Conservation (phyloP, 2,113 vertebrate genomes). For the Tachysurus vachellii region DNA sequence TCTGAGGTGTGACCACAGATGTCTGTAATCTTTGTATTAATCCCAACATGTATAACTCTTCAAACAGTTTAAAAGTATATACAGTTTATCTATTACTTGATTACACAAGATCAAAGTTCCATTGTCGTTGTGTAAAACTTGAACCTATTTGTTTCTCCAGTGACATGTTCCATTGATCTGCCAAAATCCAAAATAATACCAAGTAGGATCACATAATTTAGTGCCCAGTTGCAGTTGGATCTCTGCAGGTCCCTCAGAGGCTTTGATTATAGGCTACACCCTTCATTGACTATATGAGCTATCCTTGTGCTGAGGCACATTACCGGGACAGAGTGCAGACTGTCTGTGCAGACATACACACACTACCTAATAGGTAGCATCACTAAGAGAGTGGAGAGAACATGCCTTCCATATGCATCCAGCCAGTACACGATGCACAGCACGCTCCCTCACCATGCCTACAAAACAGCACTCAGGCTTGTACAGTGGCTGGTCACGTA, state of each 20-base stretch:
- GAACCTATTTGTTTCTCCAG: not conserved
- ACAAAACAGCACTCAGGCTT: conserved; percentile 71
- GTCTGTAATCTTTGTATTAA: not conserved
- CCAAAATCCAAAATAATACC: not conserved
- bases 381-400: conserved; percentile 43
- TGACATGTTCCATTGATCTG: not conserved
- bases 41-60: not conserved
- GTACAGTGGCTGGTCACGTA: conserved; percentile 47
- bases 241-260: conserved; percentile 32
- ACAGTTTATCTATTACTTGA: not conserved
- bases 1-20: not conserved
- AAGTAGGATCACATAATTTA: not conserved
- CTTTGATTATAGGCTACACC: conserved; percentile 36
- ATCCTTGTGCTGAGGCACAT: conserved; percentile 45
- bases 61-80: not conserved
- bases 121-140: not conserved
- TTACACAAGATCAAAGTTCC: not conserved
- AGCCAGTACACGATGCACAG: conserved; percentile 29
- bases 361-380: conserved; percentile 42
- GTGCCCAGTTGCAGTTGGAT: not conserved
- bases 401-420: conserved; percentile 51
- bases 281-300: conserved; percentile 32
- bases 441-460: conserved; percentile 12
- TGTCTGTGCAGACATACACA: conserved; percentile 26
- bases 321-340: conserved; percentile 7